Evolutionary conservation across 1,140 invertebrate genomes (phyloP), one percentile per base, ranked within the genome.

Genomic region (Helicoverpa zea): DNA sequence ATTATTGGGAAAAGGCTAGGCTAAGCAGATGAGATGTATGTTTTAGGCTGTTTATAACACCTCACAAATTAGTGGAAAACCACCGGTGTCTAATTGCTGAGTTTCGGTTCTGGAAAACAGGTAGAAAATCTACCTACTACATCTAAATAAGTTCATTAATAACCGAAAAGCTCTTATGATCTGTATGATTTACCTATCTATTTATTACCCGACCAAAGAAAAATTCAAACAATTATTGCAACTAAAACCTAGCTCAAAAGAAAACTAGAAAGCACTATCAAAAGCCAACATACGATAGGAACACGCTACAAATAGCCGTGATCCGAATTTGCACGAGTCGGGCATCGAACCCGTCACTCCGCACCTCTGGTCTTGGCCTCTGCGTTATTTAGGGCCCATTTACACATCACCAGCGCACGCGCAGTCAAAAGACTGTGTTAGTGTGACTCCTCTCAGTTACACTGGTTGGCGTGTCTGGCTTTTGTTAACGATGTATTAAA

Each of bases 311-410:
- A 66, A 77, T 77, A 77, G 61, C 75, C 59, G 47, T 75, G 81
- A 35, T 73, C 78, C 68, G 30, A 66, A 75, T 79, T 61, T n/a
- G 80, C 54, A 16, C 43, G 29, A 54, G 16, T 13, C 83, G 83
- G 81, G 80, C 83, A 77, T 84, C 81, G 83, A 84, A 82, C 83
- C 75, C 59, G 51, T 77, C 59, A 77, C 29, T 77, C 64, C 49
- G 51, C 75, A 64, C 75, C 49, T 77, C 58, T 79, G 63, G 56
- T 81, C 66, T 77, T 76, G 80, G 78, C 83, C 73, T 75, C 77
- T 51, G 43, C 35, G 43, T 64, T 58, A 76, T 77, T 74, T 79
- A 79, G 66, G 30, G 16, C 43, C 54, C 47, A 64, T 77, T 64
- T 64, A 52, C 59, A 64, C 59, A 75, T 51, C 35, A 29, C 73